These are phyloP conservation scores for Promerops cafer DNA, from an alignment of 2,113 vertebrate genomes.

Conservation along the genomic window DNA sequence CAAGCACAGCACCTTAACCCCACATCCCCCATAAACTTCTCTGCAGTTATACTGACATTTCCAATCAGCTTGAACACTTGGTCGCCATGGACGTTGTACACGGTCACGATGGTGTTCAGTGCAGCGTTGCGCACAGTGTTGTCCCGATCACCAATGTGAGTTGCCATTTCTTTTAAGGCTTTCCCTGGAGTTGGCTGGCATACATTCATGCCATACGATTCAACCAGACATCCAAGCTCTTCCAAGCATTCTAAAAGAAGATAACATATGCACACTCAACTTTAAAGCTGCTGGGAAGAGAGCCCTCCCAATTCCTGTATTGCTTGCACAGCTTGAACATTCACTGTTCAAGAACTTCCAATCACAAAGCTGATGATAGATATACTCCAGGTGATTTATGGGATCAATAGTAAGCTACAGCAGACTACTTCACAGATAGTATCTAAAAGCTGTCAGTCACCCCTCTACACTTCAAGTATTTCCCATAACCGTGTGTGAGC, in stretches of 20 bases:
- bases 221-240: constrained; percentile 92
- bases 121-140: constrained; percentile 95
- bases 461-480: background rate
- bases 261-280: background rate
- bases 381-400: background rate
- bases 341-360: background rate
- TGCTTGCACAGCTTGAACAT: background rate
- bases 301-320: background rate
- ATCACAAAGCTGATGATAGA: background rate
- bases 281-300: background rate
- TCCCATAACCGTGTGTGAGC: background rate
- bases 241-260: constrained; percentile 89
- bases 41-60: constrained; percentile 80
- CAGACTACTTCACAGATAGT: background rate
- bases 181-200: constrained; percentile 95
- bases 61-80: constrained; percentile 98
- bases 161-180: constrained; percentile 92
- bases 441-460: background rate
- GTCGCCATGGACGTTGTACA: constrained; percentile 93
- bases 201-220: constrained; percentile 94
- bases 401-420: background rate
- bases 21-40: background rate
- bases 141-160: constrained; percentile 94
- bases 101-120: constrained; percentile 92
- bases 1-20: background rate